phyloP scores from a whole-genome alignment of 2,888 invertebrate genomes.

The Ischnus inquisitorius region DNA sequence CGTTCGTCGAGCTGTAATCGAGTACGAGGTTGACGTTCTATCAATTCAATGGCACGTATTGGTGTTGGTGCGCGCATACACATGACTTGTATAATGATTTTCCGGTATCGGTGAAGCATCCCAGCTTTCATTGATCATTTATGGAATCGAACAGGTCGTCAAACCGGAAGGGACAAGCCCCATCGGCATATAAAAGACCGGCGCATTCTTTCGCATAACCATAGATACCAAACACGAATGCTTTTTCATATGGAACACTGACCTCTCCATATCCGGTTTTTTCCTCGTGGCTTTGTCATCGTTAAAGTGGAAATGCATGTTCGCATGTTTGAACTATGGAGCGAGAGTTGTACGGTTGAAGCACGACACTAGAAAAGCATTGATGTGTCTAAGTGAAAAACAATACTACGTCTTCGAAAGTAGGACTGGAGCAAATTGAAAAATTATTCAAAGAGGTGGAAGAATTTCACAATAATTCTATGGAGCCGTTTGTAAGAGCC shows the following conservation, averaged over 20 bases:
- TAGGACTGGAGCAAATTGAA: no score
- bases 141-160: constrained; percentile 53
- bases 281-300: background rate
- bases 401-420: no score
- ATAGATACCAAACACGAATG: background rate
- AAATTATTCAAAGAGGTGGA: no score
- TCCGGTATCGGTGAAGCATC: constrained; percentile 19
- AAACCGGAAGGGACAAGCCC: constrained; percentile 57
- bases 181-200: constrained; percentile 27
- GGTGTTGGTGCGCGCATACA: constrained; percentile 6
- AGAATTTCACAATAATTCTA: no score
- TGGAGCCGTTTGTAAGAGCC: no score
- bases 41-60: constrained; percentile 28
- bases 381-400: no score
- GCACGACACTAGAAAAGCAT: no score
- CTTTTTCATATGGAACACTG: constrained; percentile 4
- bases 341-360: no score
- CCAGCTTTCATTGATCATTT: constrained; percentile 47
- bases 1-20: constrained; percentile 44
- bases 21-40: constrained; percentile 41
- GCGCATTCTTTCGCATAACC: background rate
- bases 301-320: no score
- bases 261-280: background rate
- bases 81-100: constrained; percentile 24
- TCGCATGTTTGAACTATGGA: no score